Conservation (phyloP, 2,797 vertebrate genomes). For the Halcyon badia region DNA sequence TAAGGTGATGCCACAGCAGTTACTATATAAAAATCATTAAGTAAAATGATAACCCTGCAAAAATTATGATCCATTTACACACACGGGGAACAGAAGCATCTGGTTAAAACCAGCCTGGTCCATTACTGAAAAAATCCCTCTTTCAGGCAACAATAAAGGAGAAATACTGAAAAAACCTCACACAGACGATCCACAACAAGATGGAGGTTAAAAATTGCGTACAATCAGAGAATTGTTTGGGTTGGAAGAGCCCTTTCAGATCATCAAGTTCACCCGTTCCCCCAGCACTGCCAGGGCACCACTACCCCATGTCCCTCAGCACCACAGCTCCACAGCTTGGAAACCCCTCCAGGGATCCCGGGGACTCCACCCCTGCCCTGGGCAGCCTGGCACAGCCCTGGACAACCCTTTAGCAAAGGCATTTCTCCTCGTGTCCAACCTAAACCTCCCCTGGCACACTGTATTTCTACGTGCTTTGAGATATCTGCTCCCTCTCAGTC, state of each 20-base stretch:
- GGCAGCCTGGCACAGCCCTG: neutral
- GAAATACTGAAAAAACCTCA: no score
- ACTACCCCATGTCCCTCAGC: no score
- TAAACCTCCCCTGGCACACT: neutral
- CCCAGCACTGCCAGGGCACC: neutral
- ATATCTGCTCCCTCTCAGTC: neutral
- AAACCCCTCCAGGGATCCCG: neutral
- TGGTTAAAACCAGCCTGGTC: neutral
- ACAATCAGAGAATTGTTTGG: no score
- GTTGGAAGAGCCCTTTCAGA: no score
- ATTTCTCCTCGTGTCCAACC: neutral
- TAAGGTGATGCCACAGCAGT: neutral
- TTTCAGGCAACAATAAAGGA: no score
- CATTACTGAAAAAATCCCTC: neutral
- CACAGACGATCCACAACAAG: no score
- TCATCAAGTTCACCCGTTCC: neutral
- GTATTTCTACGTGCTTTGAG: neutral
- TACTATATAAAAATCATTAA: neutral
- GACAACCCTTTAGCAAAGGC: neutral
- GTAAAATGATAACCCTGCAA: neutral
- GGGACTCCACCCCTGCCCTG: neutral
- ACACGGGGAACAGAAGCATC: neutral
- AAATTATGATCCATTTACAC: neutral
- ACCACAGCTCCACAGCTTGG: neutral
- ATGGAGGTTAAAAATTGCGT: no score